phyloP scores from a whole-genome alignment of 1,140 invertebrate species.

The Pachypeltis micranthus region DNA sequence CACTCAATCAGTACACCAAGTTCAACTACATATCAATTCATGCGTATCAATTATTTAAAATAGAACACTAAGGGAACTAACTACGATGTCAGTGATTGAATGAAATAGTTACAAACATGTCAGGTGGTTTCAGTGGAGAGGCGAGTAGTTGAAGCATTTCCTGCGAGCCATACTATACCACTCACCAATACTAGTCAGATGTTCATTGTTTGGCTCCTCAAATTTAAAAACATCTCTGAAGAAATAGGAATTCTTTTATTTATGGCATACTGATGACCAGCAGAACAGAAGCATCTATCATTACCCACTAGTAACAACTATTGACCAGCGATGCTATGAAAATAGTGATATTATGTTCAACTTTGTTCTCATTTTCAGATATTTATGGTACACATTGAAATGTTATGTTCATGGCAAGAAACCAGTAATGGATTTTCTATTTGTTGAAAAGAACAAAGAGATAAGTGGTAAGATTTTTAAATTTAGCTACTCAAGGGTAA shows the following conservation, averaged over 20 bases:
- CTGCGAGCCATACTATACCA: too few relatives aligned
- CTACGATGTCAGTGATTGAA: too few relatives aligned
- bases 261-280: neutral
- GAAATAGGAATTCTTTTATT: conserved; percentile 7
- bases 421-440: conserved; percentile 58
- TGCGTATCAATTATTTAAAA: too few relatives aligned
- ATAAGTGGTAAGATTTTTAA: conserved; percentile 53
- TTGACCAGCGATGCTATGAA: conserved; percentile 7
- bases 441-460: conserved; percentile 47
- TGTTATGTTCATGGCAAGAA: conserved; percentile 43
- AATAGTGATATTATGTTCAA: conserved; percentile 9
- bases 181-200: neutral
- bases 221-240: neutral
- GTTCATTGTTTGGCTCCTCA: neutral
- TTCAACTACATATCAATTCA: too few relatives aligned
- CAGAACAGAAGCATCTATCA: neutral
- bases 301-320: neutral
- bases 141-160: too few relatives aligned
- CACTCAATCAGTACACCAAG: too few relatives aligned
- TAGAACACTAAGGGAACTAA: too few relatives aligned
- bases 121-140: too few relatives aligned
- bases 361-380: conserved; percentile 41
- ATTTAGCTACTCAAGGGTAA: conserved; percentile 17
- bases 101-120: too few relatives aligned
- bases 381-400: conserved; percentile 50